These are phyloP conservation scores for Belgica antarctica DNA, from an alignment of 2,888 invertebrate genomes.

Conservation along the genomic window DNA sequence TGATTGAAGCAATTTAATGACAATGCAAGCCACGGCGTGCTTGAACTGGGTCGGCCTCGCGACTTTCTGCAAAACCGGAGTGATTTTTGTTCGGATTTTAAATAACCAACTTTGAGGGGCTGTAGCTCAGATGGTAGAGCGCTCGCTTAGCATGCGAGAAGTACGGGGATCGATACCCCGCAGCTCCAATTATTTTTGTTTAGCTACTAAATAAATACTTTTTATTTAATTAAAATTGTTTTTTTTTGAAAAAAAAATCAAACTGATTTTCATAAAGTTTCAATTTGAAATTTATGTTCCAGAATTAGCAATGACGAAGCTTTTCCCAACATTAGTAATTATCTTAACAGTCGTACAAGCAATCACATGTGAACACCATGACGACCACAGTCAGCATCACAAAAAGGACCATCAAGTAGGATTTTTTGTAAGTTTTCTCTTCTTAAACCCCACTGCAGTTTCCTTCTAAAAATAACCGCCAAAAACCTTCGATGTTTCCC, in stretches of 20 bases:
- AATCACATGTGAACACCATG: constrained; percentile 28
- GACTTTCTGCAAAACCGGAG: background rate
- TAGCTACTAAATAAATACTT: background rate
- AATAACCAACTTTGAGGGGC: constrained; percentile 18
- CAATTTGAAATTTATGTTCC: background rate
- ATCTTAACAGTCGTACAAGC: background rate
- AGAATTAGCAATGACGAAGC: constrained; percentile 8
- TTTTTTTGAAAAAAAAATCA: background rate
- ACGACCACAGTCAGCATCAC: constrained; percentile 20
- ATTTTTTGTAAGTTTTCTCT: constrained; percentile 31
- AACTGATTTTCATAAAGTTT: too few relatives aligned
- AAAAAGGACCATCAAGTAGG: constrained; percentile 26
- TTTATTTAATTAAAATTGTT: constrained; percentile 6
- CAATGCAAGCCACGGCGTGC: too few relatives aligned
- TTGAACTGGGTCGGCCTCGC: background rate
- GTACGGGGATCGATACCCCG: constrained; percentile 40
- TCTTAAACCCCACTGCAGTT: background rate
- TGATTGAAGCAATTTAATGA: too few relatives aligned
- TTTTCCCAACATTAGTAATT: background rate
- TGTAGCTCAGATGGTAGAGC: constrained; percentile 44
- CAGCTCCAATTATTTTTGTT: constrained; percentile 21
- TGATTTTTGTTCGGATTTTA: background rate
- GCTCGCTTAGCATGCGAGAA: constrained; percentile 44
- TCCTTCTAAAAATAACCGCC: background rate
- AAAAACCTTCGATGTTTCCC: too few relatives aligned